Evolutionary conservation across 2,113 vertebrate species (phyloP), one percentile per base, ranked within the genome.

Genomic region (Pipa parva): DNA sequence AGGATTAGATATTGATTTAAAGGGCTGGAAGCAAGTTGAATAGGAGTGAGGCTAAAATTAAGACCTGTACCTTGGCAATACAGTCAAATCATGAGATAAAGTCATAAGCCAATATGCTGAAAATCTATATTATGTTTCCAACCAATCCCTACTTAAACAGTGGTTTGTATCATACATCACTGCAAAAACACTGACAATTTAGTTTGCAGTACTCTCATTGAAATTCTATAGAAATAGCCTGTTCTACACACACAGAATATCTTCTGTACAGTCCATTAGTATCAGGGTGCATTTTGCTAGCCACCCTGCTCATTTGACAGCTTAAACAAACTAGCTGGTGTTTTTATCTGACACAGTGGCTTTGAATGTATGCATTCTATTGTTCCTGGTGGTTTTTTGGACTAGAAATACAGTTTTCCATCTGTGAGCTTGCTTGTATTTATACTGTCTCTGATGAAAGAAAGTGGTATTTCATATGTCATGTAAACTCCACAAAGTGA

Each of bases 401-500:
- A 9, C 50, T n/a, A 45, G 37, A 39, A n/a, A 27, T 55, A n/a
- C 2, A 22, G 24, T 36, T 54, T 36, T 46, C 50, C 27, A 6
- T 56, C 28, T 18, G 26, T 33, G 9, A 25, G 20, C 10, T 45
- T 46, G n/a, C 18, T 55, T 48, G 57, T 65, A 36, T 20, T 46
- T 20, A 52, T 33, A 48, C 31, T 36, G n/a, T 27, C 17, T 56
- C 26, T 31, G 52, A 59, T 51, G 22, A 60, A 68, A 46, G 46
- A 49, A 48, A 15, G 29, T 42, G 64, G 29, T 51, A 56, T 68
- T 56, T 68, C 65, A 60, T 68, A 45, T 60, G 56, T 68, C 56
- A 60, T 48, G 29, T 51, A 26, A 25, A 22, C 31, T 36, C 31
- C 24, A 57, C 59, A 42, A 68, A 68, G 46, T 24, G 26, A 37